A percentile compares a stretch with the other conserved stretches of the same genome.
Evolutionary conservation across 92 coral and sea anemone species (phyloP).

Genomic region (Siderastrea siderea): DNA sequence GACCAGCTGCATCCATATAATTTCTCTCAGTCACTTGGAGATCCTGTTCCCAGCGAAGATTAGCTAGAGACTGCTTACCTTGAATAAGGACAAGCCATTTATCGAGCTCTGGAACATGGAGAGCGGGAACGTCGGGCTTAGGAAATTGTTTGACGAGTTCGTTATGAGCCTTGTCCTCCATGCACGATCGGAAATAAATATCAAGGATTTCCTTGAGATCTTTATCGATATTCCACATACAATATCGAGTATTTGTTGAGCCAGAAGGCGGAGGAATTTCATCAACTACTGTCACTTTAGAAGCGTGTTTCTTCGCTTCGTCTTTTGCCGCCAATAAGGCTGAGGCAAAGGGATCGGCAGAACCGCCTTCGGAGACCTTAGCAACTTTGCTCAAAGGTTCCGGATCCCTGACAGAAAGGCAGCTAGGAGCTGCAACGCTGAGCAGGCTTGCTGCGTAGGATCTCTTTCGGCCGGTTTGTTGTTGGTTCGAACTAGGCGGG

Average conservation of each 20-base stretch:
- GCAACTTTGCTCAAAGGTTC: constrained; percentile 27
- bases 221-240: too few relatives aligned
- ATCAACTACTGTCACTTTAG: neutral
- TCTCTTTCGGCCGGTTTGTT: too few relatives aligned
- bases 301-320: constrained; percentile 25
- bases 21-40: constrained; percentile 21
- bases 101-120: neutral
- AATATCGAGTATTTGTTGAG: neutral
- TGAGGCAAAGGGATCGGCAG: constrained; percentile 33
- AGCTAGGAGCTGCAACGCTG: constrained; percentile 30
- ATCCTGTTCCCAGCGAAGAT: constrained; percentile 32
- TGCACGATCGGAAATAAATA: neutral
- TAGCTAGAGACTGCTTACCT: constrained; percentile 29
- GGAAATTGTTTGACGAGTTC: constrained; percentile 27
- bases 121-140: constrained; percentile 30
- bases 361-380: constrained; percentile 4
- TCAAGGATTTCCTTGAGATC: too few relatives aligned
- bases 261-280: constrained; percentile 28
- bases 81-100: constrained; percentile 23
- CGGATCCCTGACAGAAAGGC: constrained; percentile 4
- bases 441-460: constrained; percentile 13
- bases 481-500: neutral
- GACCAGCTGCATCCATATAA: too few relatives aligned
- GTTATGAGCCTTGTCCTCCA: constrained; percentile 3
- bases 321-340: constrained; percentile 40